These are phyloP conservation scores for Sterna hirundo DNA, from an alignment of 2,113 vertebrate genomes.

Conservation along the genomic window DNA sequence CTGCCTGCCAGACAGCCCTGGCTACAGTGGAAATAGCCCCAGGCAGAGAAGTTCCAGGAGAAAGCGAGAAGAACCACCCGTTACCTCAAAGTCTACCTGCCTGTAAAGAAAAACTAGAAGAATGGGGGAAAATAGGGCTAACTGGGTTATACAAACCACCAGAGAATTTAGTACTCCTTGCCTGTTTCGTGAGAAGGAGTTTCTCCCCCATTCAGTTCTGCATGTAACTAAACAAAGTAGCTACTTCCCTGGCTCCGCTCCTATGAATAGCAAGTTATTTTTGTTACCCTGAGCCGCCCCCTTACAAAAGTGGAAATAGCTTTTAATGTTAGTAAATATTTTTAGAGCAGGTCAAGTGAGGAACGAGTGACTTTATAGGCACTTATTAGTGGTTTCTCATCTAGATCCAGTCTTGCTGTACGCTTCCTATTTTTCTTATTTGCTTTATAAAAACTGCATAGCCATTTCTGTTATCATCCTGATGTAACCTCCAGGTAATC, in stretches of 20 bases:
- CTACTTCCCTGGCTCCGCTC: not conserved
- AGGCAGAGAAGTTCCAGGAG: not conserved
- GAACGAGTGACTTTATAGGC: not conserved
- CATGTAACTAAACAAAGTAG: not conserved
- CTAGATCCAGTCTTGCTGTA: not conserved
- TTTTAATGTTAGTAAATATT: slow-evolving; percentile 10
- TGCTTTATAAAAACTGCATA: not conserved
- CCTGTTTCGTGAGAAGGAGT: not conserved
- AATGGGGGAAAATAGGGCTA: not conserved
- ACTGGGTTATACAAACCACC: not conserved
- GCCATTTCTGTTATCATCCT: not conserved
- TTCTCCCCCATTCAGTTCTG: not conserved
- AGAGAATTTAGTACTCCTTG: not conserved
- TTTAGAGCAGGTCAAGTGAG: slow-evolving; percentile 38
- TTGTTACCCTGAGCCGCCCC: not conserved
- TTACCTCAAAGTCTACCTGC: not conserved
- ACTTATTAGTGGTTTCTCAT: not conserved
- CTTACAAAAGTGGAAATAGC: slow-evolving; percentile 28
- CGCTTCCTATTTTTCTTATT: slow-evolving; percentile 8
- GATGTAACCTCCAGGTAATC: not conserved
- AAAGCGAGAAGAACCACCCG: not conserved
- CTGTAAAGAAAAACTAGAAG: not conserved
- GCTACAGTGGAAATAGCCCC: not conserved
- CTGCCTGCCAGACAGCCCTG: not conserved
- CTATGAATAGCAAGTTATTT: slow-evolving; percentile 30